A percentile compares a stretch with the other conserved stretches of the same genome.
phyloP scores from a whole-genome alignment of 35 echinoderm and acorn worm species.

The Patiria miniata region DNA sequence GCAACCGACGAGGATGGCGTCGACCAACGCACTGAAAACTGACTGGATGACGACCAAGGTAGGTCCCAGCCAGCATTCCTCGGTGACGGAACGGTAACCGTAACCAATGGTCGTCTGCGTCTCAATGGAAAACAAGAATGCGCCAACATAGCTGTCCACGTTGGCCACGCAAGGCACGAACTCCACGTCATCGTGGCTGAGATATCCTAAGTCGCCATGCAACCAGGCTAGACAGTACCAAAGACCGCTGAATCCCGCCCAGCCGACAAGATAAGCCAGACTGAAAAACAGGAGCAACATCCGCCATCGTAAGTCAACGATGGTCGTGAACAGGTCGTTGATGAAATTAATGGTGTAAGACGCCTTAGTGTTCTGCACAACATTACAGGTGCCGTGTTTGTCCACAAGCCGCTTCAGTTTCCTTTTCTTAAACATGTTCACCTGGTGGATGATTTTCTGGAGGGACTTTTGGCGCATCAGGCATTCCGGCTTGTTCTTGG shows the following conservation, averaged over 20 bases:
- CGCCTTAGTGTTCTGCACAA: constrained; percentile 45
- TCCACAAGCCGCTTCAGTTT: constrained; percentile 83
- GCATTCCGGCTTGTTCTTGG: not conserved
- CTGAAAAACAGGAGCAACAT: constrained; percentile 81
- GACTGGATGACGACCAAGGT: constrained; percentile 88
- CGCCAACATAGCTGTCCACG: constrained; percentile 83
- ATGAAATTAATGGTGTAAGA: constrained; percentile 38
- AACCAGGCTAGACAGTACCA: constrained; percentile 82
- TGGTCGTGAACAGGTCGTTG: constrained; percentile 79
- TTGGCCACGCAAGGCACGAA: constrained; percentile 91
- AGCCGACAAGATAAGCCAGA: constrained; percentile 59
- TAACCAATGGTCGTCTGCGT: constrained; percentile 98
- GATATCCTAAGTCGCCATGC: constrained; percentile 82
- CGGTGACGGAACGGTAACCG: constrained; percentile 81
- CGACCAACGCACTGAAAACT: constrained; percentile 91
- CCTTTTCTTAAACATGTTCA: constrained; percentile 51
- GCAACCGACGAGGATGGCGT: constrained; percentile 89
- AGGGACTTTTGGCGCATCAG: constrained; percentile 58
- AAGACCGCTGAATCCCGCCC: constrained; percentile 69
- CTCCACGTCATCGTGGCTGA: constrained; percentile 20
- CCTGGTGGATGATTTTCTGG: constrained; percentile 49
- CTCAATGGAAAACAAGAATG: constrained; percentile 90
- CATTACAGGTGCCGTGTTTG: constrained; percentile 84
- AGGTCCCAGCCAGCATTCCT: constrained; percentile 84
- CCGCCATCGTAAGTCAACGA: constrained; percentile 89